A percentile compares a stretch with the other conserved stretches of the same genome.
Evolutionary conservation across 2,888 invertebrate species (phyloP).

Genomic region (Cerastis leucographa): DNA sequence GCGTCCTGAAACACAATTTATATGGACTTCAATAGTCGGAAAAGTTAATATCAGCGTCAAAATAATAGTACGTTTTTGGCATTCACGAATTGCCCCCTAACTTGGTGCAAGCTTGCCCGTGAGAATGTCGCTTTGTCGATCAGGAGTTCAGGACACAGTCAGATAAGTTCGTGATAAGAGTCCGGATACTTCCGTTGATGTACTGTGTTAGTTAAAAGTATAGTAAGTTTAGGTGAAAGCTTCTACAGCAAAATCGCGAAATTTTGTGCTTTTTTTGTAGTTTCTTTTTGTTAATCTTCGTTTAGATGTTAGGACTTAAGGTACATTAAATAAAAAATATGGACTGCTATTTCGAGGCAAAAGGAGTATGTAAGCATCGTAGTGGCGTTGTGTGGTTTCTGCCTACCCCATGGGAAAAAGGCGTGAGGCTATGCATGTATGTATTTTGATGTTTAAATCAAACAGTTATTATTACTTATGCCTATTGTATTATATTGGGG

Average conservation of each 20-base stretch:
- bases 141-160: slow-evolving; percentile 34
- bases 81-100: slow-evolving; percentile 78
- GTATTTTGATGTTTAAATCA: neutral
- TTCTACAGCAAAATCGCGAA: neutral
- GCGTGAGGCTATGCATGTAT: too few species aligned
- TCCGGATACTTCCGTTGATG: slow-evolving; percentile 2
- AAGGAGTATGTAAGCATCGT: too few species aligned
- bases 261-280: too few species aligned
- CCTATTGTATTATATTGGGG: too few species aligned
- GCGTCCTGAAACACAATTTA: slow-evolving; percentile 8
- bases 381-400: too few species aligned
- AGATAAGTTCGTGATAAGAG: slow-evolving; percentile 32
- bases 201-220: neutral
- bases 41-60: slow-evolving; percentile 48
- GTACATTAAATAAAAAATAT: neutral
- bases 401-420: too few species aligned
- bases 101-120: slow-evolving; percentile 76
- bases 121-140: slow-evolving; percentile 69
- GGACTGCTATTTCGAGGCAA: neutral
- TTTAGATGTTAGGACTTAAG: neutral
- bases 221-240: neutral
- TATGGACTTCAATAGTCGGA: slow-evolving; percentile 4
- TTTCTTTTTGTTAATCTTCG: neutral
- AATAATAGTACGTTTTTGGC: slow-evolving; percentile 77
- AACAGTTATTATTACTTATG: neutral